Evolutionary conservation across 2,113 vertebrate species (phyloP).

Genomic region (Illadopsis cleaveri): DNA sequence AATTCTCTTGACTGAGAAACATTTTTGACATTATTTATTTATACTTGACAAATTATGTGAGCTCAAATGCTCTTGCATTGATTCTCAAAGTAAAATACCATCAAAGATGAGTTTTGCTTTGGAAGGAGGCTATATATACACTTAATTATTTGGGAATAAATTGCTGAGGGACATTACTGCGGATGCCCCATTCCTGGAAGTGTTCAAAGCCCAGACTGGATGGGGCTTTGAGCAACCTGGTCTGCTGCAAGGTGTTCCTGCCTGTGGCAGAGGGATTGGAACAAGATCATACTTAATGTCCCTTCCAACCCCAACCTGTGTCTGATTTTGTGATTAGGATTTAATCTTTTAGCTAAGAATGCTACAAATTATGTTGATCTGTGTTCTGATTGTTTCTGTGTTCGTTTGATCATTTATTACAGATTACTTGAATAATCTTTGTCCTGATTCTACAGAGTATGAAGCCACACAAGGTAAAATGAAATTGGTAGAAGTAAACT

Average conservation of each 20-base stretch:
- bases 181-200: not conserved
- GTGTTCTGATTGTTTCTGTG: not conserved
- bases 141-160: not conserved
- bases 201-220: not conserved
- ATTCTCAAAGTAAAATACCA: not conserved
- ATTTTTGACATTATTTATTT: not conserved
- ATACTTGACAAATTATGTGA: not conserved
- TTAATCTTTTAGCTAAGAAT: not conserved
- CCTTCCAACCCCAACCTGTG: not conserved
- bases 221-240: not conserved
- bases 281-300: not conserved
- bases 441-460: slow-evolving; percentile 93
- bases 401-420: slow-evolving; percentile 39
- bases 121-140: not conserved
- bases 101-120: not conserved
- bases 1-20: not conserved
- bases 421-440: slow-evolving; percentile 99
- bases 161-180: not conserved
- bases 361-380: not conserved
- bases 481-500: not conserved
- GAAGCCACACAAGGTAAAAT: slow-evolving; percentile 92
- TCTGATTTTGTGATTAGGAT: not conserved
- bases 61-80: not conserved
- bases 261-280: not conserved
- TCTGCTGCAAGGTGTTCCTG: not conserved